Conservation (phyloP, 2,888 invertebrate genomes). For the Tricholauxania praeusta region DNA sequence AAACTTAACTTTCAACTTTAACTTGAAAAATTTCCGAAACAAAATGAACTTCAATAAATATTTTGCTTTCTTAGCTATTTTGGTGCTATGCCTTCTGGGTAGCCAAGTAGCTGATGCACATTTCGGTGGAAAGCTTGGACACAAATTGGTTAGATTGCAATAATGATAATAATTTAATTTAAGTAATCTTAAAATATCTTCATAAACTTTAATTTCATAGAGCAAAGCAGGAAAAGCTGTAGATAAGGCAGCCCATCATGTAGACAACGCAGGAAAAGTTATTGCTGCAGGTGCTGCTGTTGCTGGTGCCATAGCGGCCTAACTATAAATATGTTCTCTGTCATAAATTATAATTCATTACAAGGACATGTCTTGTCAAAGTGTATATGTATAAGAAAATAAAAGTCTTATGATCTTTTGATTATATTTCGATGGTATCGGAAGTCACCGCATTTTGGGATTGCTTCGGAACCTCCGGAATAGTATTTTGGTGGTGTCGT, state of each 20-base stretch:
- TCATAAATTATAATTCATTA: neutral
- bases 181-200: neutral
- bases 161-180: neutral
- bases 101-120: conserved; percentile 45
- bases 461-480: too few relatives aligned
- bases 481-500: too few relatives aligned
- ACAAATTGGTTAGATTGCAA: conserved; percentile 39
- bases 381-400: too few relatives aligned
- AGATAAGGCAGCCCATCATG: neutral
- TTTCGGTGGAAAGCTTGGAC: conserved; percentile 42
- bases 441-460: too few relatives aligned
- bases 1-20: too few relatives aligned
- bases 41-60: conserved; percentile 45
- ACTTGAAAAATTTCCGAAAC: neutral
- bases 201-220: conserved; percentile 10
- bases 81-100: conserved; percentile 46
- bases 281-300: conserved; percentile 30
- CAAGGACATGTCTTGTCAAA: too few relatives aligned
- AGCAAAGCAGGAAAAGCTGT: neutral
- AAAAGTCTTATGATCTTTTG: too few relatives aligned
- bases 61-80: conserved; percentile 45
- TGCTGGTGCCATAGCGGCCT: conserved; percentile 31
- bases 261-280: conserved; percentile 12
- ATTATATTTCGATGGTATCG: too few relatives aligned
- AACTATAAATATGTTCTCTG: neutral